Conservation (phyloP, 2,888 invertebrate genomes). For the Platycnemis pennipes region DNA sequence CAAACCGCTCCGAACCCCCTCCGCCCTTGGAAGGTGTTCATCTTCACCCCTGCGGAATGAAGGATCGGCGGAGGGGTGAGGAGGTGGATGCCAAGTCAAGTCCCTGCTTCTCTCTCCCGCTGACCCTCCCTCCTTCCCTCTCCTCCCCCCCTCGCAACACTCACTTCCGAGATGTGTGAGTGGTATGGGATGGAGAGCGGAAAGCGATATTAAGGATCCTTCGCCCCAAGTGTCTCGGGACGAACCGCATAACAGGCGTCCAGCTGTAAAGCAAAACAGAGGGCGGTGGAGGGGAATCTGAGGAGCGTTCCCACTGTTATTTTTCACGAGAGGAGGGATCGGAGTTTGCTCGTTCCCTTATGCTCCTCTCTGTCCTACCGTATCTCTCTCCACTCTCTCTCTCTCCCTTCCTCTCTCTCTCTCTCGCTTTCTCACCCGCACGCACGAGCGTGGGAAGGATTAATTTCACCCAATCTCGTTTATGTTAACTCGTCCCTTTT, state of each 20-base stretch:
- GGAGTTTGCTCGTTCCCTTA: not conserved
- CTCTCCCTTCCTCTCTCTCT: not conserved
- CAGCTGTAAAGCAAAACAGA: slow-evolving; percentile 19
- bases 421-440: not conserved
- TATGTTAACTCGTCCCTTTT: no score
- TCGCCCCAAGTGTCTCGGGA: not conserved
- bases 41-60: slow-evolving; percentile 37
- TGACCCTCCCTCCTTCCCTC: not conserved
- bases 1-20: not conserved
- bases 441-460: not conserved
- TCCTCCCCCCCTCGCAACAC: not conserved
- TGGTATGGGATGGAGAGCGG: slow-evolving; percentile 11
- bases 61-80: not conserved
- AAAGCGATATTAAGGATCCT: slow-evolving; percentile 55
- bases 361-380: not conserved
- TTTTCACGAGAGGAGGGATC: not conserved
- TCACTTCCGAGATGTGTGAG: slow-evolving; percentile 18
- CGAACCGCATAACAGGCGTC: slow-evolving; percentile 18
- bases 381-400: not conserved
- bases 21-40: slow-evolving; percentile 9
- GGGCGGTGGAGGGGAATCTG: not conserved
- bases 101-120: not conserved
- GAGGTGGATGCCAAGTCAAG: not conserved
- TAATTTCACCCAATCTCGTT: not conserved
- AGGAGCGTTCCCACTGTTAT: slow-evolving; percentile 16